Percentiles rank a stretch among this genome's conserved stretches.
phyloP scores from a whole-genome alignment of 2,888 invertebrate genomes.

The Campoletis raptor region DNA sequence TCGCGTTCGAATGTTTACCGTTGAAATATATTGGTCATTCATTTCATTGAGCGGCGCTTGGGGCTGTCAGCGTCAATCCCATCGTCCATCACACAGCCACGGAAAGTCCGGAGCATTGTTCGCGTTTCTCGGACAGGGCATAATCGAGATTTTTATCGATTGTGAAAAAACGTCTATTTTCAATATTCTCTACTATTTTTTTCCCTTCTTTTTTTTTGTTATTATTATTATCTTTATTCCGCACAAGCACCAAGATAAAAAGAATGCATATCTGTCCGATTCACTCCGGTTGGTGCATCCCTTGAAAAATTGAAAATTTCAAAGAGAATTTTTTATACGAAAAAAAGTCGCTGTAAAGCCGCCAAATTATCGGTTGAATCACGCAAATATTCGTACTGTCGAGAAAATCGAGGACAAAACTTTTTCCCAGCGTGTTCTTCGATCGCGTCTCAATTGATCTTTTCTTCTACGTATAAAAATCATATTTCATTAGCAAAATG shows the following conservation, averaged over 20 bases:
- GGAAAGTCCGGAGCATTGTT: slow-evolving; percentile 37
- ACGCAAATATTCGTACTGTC: neutral
- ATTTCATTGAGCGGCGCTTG: slow-evolving; percentile 43
- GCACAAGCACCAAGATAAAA: slow-evolving; percentile 5
- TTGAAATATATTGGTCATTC: slow-evolving; percentile 61
- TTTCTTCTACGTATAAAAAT: neutral
- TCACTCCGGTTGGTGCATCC: slow-evolving; percentile 4
- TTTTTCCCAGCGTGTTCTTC: neutral
- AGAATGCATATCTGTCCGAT: neutral
- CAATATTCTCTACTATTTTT: neutral
- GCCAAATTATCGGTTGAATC: slow-evolving; percentile 10
- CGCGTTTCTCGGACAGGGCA: slow-evolving; percentile 39
- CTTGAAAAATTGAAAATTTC: slow-evolving; percentile 24
- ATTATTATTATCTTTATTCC: neutral
- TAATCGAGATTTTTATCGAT: slow-evolving; percentile 37
- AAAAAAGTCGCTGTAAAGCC: neutral
- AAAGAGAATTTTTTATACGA: neutral
- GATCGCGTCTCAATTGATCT: neutral
- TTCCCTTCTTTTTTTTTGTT: neutral
- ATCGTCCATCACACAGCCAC: slow-evolving; percentile 27
- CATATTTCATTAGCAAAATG: neutral
- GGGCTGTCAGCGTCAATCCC: slow-evolving; percentile 35
- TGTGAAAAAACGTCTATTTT: slow-evolving; percentile 12
- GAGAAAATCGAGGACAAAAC: too few relatives aligned
- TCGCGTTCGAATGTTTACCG: slow-evolving; percentile 53